Base-by-base conservation (phyloP, 2,888 invertebrate genomes). In the Automeris io region DNA sequence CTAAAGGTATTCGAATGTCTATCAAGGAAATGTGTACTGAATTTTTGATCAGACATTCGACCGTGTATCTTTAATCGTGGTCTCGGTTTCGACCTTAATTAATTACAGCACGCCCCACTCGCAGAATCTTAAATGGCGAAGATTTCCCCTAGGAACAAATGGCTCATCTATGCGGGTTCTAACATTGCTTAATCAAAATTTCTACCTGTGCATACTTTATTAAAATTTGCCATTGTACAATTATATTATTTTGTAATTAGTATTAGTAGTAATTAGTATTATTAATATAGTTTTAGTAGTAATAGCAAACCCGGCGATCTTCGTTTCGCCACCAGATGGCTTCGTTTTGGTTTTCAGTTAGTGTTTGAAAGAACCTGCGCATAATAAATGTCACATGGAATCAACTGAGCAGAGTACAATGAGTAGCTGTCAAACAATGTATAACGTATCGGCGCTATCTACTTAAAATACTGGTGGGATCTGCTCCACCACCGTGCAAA, bases 51-150 rank as follows among this genome's bases (percentile, higher is more conserved):
- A 39, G 25, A 18, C 21, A 9, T 31, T 39, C 35, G 31, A 22
- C 8, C 18, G 36, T 23, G 13, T 22, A 40, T 23, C 39, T 35
- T 12, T 7, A 33, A 42, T 40, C 35, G 41, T 37, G 38, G 40
- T 40, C 31, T 33, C 31, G 38, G 37, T 39, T 11, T 26, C 13
- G 7, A 25, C 12, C 7, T 5, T 42, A 49, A 50, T 50, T 54
- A 51, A 50, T 54, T 51, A 49, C 42, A 41, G 42, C 33, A 41
- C 32, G 40, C 36, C 31, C 22, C 40, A 37, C 41, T 43, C 31
- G 29, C 13, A 33, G 46, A 51, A 51, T 51, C 31, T 44, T 47
- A 46, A 47, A 37, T 25, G 38, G 26, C 24, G 23, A 40, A 41
- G 41, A 46, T 46, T 43, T 46, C 43, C 46, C 43, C 6, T 31